These are phyloP conservation scores for Spizaetus ornatus DNA, from an alignment of 2,113 vertebrate genomes.

Conservation along the genomic window DNA sequence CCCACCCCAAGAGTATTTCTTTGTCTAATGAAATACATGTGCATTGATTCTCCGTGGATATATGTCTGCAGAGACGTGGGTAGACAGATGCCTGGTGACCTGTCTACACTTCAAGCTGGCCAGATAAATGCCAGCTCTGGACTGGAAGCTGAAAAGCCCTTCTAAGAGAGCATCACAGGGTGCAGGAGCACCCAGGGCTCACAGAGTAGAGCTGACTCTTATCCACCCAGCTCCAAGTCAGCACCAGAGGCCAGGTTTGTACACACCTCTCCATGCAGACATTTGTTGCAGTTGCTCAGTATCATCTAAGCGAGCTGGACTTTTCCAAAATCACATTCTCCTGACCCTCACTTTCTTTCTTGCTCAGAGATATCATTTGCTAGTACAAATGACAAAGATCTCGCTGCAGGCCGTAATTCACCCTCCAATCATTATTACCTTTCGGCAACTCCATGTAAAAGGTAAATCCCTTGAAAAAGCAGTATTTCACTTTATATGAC, in stretches of 20 bases:
- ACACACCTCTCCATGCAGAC: background rate
- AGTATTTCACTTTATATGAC: background rate
- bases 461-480: background rate
- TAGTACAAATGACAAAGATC: background rate
- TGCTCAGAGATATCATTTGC: background rate
- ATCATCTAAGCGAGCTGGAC: background rate
- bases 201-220: background rate
- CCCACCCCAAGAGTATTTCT: background rate
- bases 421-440: background rate
- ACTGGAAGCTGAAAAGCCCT: background rate
- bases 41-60: background rate
- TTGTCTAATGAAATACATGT: background rate
- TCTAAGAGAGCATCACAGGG: background rate
- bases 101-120: background rate
- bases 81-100: background rate
- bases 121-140: background rate
- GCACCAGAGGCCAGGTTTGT: background rate
- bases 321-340: background rate
- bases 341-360: background rate
- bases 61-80: accelerated
- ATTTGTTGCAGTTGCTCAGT: background rate
- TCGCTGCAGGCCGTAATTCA: background rate
- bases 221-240: background rate
- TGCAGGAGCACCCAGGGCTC: background rate
- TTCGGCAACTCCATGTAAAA: background rate